phyloP scores from a whole-genome alignment of 2,113 vertebrate genomes.

The Paramormyrops kingsleyae region DNA sequence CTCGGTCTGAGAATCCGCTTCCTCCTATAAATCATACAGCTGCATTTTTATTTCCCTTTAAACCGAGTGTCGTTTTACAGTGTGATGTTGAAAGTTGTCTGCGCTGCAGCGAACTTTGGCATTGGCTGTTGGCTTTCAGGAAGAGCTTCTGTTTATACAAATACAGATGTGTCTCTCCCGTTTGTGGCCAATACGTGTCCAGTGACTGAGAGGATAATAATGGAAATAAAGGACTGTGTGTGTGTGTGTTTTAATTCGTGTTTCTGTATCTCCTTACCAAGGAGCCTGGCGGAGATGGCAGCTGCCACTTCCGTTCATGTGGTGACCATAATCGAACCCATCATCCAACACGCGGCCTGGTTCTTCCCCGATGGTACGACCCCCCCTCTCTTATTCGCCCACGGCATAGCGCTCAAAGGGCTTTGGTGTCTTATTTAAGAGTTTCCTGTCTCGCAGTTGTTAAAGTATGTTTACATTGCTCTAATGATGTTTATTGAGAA shows the following conservation, averaged over 20 bases:
- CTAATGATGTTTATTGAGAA: background rate
- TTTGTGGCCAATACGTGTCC: background rate
- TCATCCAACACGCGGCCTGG: slow-evolving; percentile 95
- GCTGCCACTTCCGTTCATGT: slow-evolving; percentile 94
- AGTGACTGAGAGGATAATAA: background rate
- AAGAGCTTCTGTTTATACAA: background rate
- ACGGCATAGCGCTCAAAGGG: background rate
- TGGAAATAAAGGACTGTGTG: background rate
- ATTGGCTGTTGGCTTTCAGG: background rate
- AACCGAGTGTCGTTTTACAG: background rate
- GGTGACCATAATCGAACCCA: slow-evolving; percentile 89
- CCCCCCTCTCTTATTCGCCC: background rate
- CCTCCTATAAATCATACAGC: background rate
- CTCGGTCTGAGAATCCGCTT: background rate
- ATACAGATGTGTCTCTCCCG: background rate
- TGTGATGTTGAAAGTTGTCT: background rate
- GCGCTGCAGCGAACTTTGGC: background rate
- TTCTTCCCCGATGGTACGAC: slow-evolving; percentile 91
- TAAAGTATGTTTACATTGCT: background rate
- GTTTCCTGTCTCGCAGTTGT: background rate
- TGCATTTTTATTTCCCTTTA: background rate
- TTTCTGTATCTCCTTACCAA: slow-evolving; percentile 35
- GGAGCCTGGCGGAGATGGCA: slow-evolving; percentile 89
- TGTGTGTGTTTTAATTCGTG: background rate
- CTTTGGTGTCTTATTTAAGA: background rate